Conservation (phyloP, 2,797 vertebrate species). For the Meriones psammophilus region DNA sequence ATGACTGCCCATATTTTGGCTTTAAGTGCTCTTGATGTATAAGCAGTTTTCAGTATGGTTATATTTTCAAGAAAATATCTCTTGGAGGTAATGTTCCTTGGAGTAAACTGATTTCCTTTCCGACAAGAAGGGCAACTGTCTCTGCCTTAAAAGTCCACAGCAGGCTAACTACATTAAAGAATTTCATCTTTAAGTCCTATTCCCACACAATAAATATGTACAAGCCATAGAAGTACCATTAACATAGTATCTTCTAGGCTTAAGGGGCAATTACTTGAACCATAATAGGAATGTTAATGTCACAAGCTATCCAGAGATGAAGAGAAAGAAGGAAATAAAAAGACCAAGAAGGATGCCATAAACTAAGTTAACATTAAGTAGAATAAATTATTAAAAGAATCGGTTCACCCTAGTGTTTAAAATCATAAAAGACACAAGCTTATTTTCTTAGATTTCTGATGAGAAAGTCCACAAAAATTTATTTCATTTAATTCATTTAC, state of each 20-base stretch:
- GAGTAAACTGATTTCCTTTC: slow-evolving; percentile 59
- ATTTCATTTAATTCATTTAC: too few relatives aligned
- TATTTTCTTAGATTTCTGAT: slow-evolving; percentile 7
- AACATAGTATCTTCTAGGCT: slow-evolving; percentile 15
- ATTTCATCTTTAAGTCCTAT: slow-evolving; percentile 52
- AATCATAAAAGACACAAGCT: background rate
- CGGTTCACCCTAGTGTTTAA: background rate
- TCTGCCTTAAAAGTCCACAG: slow-evolving; percentile 34
- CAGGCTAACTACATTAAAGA: background rate
- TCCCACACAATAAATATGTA: slow-evolving; percentile 31
- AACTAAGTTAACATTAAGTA: slow-evolving; percentile 58
- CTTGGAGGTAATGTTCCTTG: slow-evolving; percentile 8
- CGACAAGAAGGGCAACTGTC: background rate
- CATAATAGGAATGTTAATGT: slow-evolving; percentile 1
- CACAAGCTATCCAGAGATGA: slow-evolving; percentile 64
- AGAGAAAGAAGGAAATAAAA: slow-evolving; percentile 61
- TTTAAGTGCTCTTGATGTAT: background rate
- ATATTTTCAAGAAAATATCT: slow-evolving; percentile 27
- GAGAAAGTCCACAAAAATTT: slow-evolving; percentile 34
- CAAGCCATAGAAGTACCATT: slow-evolving; percentile 50
- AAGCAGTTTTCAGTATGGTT: background rate
- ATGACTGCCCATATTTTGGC: background rate
- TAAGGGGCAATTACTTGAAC: slow-evolving; percentile 61
- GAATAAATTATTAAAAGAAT: slow-evolving; percentile 26
- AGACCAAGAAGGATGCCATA: slow-evolving; percentile 23